Evolutionary conservation across 2,888 invertebrate species (phyloP).

Genomic region (Apantesis nais): DNA sequence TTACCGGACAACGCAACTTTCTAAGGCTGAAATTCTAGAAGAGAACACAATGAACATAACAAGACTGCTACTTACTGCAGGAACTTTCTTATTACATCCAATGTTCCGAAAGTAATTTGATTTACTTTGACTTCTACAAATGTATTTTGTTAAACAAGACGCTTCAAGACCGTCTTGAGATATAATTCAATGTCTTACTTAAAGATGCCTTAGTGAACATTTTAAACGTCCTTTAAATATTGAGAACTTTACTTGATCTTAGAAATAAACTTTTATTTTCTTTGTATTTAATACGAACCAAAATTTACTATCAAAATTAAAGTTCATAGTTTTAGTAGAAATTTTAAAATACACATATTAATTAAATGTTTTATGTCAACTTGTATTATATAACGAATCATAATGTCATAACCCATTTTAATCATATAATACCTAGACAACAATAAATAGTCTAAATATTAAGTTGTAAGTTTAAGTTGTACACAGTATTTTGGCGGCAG

Average conservation of each 20-base stretch:
- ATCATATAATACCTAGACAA: too few species aligned
- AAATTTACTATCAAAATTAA: neutral
- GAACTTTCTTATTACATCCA: constrained; percentile 46
- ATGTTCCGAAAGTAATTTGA: constrained; percentile 45
- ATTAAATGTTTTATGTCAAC: neutral
- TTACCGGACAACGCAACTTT: neutral
- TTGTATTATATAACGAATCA: neutral
- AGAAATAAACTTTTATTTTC: neutral
- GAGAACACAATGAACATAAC: constrained; percentile 23
- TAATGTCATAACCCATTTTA: too few species aligned
- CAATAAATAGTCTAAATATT: too few species aligned
- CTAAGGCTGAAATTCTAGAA: neutral
- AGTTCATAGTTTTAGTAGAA: neutral
- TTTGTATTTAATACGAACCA: neutral
- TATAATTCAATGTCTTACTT: neutral
- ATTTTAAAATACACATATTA: neutral
- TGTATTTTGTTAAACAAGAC: constrained; percentile 24
- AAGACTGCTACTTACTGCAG: constrained; percentile 20
- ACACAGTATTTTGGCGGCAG: too few species aligned
- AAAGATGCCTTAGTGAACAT: too few species aligned
- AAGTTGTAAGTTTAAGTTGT: too few species aligned
- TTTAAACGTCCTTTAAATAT: neutral
- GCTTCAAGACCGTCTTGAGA: constrained; percentile 1
- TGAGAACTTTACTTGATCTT: neutral
- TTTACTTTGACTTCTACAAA: constrained; percentile 38